Base-by-base conservation (phyloP, 2,888 invertebrate genomes). In the Eupithecia exiguata region DNA sequence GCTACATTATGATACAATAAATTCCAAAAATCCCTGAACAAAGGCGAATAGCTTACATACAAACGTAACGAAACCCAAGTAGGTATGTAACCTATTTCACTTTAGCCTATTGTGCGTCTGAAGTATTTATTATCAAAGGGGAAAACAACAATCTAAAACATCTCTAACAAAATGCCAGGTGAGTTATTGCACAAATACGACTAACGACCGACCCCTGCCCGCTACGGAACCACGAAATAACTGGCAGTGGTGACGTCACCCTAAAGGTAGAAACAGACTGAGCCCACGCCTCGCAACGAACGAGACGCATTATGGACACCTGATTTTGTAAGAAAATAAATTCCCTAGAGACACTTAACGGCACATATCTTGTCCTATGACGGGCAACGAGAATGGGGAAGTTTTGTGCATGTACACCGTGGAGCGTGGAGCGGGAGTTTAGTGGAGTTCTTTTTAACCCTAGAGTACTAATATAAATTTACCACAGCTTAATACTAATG, bases 121-220 rank as follows among this genome's bases (percentile, higher is more conserved):
- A 53, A 53, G 21, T 53, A 53, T 53, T 53, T 53, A 53, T 53
- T 21, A 21, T 2, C 53, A 21, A 53, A 53, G 53, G 53, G 53
- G 43, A 30, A 62, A 25, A 62, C 49, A 70, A 70, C 36, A 70
- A 70, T 62, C 36, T 58, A 35, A 66, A 69, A 71, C 40, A 58
- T 40, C 35, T 43, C 38, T 36, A 72, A 68, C 73, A 67, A 69
- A 69, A 73, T 40, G 30, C 9, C 73, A 73, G 73, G 73, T 69
- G 72, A 72, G 58, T 69, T 61, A 67, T 46, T 66, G 40, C 65
- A 69, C 53, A 72, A 69, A 66, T 69, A 67, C 21, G 61, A 21
- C 12, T 69, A 66, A 73, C 69, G 66, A 66, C 36, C 58, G 66
- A 25, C 66, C 66, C 58, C 25, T 66, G 53, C 25, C 36, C 69